Conservation (phyloP, 1,140 invertebrate species). For the Maconellicoccus hirsutus region DNA sequence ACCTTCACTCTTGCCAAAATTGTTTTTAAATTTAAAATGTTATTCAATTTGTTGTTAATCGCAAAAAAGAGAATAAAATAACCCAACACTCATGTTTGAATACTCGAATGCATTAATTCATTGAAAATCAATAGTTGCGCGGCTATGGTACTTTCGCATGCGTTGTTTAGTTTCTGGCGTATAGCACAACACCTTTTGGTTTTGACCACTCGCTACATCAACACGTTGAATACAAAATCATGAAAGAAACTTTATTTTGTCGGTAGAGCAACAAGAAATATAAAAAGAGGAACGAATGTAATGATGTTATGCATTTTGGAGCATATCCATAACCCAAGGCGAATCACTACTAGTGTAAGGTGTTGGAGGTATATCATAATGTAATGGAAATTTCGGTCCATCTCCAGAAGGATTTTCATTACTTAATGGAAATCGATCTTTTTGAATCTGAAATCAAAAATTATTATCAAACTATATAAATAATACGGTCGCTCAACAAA, state of each 20-base stretch:
- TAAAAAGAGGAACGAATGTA: not conserved
- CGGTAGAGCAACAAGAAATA: not conserved
- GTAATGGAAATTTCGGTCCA: constrained; percentile 49
- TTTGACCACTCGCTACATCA: not conserved
- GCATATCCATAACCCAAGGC: constrained; percentile 30
- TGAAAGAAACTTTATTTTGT: not conserved
- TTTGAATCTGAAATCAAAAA: constrained; percentile 32
- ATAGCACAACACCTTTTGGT: not conserved
- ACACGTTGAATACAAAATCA: too few relatives aligned
- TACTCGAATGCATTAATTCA: not conserved
- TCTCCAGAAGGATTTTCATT: constrained; percentile 35
- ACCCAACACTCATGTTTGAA: not conserved
- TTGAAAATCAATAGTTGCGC: not conserved
- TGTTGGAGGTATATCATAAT: constrained; percentile 64
- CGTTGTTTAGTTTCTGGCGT: not conserved
- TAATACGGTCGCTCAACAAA: not conserved
- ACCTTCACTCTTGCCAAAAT: not conserved
- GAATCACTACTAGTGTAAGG: constrained; percentile 48
- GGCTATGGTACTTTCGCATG: not conserved
- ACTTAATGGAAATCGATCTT: constrained; percentile 35
- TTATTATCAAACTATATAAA: not conserved
- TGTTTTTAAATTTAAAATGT: not conserved
- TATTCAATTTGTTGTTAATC: not conserved
- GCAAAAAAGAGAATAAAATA: not conserved
- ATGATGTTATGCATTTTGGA: not conserved